Evolutionary conservation across 2,888 invertebrate genomes (phyloP).

Genomic region (Eurois occulta): DNA sequence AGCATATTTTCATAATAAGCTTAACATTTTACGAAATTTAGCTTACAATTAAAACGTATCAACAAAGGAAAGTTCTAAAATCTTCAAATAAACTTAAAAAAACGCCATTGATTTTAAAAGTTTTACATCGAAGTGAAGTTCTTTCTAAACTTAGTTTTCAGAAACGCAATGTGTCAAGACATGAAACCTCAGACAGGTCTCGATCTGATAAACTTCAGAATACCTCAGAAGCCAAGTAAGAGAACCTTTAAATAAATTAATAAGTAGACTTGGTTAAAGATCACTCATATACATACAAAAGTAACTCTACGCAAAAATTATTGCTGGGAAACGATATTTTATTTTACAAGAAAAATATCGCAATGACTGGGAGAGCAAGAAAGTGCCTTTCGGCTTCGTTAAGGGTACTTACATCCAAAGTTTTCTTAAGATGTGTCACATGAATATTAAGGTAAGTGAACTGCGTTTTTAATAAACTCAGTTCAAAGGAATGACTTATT

Average conservation of each 20-base stretch:
- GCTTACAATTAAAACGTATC: background rate
- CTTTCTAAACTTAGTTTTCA: background rate
- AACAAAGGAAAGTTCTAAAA: background rate
- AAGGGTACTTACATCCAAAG: background rate
- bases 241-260: background rate
- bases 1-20: background rate
- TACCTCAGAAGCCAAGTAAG: background rate
- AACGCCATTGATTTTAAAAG: background rate
- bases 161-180: background rate
- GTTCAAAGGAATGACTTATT: background rate
- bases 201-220: background rate
- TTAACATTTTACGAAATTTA: background rate
- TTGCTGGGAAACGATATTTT: background rate
- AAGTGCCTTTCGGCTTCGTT: background rate
- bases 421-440: background rate
- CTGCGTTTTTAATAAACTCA: background rate
- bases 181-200: background rate
- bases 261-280: background rate
- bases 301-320: background rate
- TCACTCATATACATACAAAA: background rate
- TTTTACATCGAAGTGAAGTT: background rate
- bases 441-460: background rate
- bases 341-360: background rate
- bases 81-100: background rate
- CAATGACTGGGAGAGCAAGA: background rate